Base-by-base conservation (phyloP, 2,797 vertebrate genomes). In the Cossypha heuglini region DNA sequence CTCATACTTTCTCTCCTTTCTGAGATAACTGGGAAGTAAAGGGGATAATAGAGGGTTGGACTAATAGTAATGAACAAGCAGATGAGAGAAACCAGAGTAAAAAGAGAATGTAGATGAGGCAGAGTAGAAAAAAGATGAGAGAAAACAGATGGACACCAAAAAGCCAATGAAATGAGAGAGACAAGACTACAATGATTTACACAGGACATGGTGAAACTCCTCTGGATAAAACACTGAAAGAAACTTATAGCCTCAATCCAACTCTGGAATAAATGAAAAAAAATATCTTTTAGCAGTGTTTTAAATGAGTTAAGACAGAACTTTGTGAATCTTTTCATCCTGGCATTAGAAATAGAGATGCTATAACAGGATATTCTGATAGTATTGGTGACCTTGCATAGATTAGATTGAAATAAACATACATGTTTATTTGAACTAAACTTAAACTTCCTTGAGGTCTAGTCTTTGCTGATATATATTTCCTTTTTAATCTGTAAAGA, bases 111-210 rank as follows among this genome's bases (percentile, higher is more conserved):
- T 61, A 85, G 37, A 64, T 88, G 93, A 89, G 59, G 73, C 64
- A 80, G 64, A 64, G 33, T 77, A 84, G 86, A 89, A 62, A 51
- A 95, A 94, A 91, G 78, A 93, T 91, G 79, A 95, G 58, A 90
- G 86, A 91, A 92, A 96, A 88, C 58, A 93, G 85, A 89, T 94
- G 93, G 92, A 77, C 92, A 72, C 48, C 62, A 75, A 91, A 94
- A 95, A 90, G 15, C 77, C 82, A 93, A 91, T 89, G 74, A 93
- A 93, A 94, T 86, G 86, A 89, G 46, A 82, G 86, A 94, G 86
- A 96, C 81, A 92, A 88, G 88, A 52, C 51, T 82, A 35, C 94
- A 91, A 68, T 90, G 88, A 96, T 96, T 96, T 94, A 78, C 68
- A 75, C 33, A 72, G 94, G 86, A 68, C 22, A 28, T 87, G 29